These are phyloP conservation scores for Oncorhynchus masou DNA, from an alignment of 2,113 vertebrate species.

Conservation along the genomic window DNA sequence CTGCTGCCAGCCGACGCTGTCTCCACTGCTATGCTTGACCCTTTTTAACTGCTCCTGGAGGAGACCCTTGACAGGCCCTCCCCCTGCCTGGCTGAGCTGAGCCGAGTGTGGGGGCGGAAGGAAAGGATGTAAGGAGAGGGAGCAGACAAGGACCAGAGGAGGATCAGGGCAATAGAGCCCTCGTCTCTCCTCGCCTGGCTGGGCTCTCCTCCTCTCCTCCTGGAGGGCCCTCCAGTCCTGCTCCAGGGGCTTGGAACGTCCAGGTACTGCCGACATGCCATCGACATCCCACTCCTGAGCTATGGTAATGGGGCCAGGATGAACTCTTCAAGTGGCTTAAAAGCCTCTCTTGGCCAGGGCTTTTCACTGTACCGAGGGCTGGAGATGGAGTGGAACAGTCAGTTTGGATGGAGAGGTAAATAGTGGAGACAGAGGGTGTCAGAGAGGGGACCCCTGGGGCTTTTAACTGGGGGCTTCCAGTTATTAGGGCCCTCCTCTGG, in stretches of 20 bases:
- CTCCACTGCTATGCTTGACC: slow-evolving; percentile 22
- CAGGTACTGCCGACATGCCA: slow-evolving; percentile 26
- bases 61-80: slow-evolving; percentile 39
- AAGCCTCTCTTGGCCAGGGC: slow-evolving; percentile 57
- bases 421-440: not conserved
- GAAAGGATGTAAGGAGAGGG: not conserved
- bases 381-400: slow-evolving; percentile 15
- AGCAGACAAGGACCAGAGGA: no score
- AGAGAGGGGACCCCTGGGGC: slow-evolving; percentile 8
- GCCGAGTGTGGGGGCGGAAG: slow-evolving; percentile 12
- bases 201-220: slow-evolving; percentile 41
- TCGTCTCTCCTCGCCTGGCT: slow-evolving; percentile 6
- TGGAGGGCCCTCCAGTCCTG: slow-evolving; percentile 41
- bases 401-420: slow-evolving; percentile 39
- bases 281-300: slow-evolving; percentile 50
- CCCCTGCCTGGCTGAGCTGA: not conserved
- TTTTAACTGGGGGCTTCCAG: not conserved
- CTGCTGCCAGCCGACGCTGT: no score
- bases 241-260: slow-evolving; percentile 50
- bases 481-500: slow-evolving; percentile 25
- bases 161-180: slow-evolving; percentile 8
- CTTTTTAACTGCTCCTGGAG: slow-evolving; percentile 37
- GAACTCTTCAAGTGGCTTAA: slow-evolving; percentile 73
- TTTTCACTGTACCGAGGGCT: slow-evolving; percentile 34
- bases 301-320: slow-evolving; percentile 70